Evolutionary conservation across 2,888 invertebrate genomes (phyloP).

Genomic region (Melinaea menophilus): DNA sequence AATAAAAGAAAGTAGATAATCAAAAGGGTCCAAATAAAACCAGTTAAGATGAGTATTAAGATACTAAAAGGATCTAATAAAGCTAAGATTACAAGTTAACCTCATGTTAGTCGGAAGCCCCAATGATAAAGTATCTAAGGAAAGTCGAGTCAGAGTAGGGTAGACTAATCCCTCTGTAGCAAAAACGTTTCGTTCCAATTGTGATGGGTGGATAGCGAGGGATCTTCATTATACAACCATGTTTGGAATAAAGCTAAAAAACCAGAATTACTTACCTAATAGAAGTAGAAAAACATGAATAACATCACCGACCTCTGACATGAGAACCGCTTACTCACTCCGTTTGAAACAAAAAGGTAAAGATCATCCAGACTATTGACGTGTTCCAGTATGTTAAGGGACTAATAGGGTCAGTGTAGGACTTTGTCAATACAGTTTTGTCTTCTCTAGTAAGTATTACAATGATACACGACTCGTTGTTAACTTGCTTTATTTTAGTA

Average conservation of each 20-base stretch:
- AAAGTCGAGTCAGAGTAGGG: conserved; percentile 72
- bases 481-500: too few species aligned
- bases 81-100: conserved; percentile 78
- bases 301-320: too few species aligned
- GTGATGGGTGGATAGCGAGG: conserved; percentile 74
- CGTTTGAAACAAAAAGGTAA: too few species aligned
- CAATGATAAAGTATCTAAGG: conserved; percentile 77
- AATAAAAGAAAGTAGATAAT: too few species aligned
- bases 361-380: too few species aligned
- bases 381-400: not conserved
- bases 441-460: not conserved
- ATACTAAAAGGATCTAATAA: conserved; percentile 53
- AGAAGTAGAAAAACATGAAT: conserved; percentile 20
- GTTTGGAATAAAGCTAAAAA: conserved; percentile 60
- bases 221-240: conserved; percentile 71
- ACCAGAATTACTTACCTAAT: conserved; percentile 5
- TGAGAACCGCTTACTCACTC: too few species aligned
- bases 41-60: too few species aligned
- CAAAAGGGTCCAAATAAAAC: too few species aligned
- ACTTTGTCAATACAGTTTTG: conserved; percentile 7
- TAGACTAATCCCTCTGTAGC: conserved; percentile 78
- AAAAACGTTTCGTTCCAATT: conserved; percentile 77
- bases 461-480: not conserved
- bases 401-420: conserved; percentile 12
- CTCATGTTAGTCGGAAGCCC: conserved; percentile 76